Conservation (phyloP, 2,113 vertebrate genomes). For the Mesocricetus auratus region DNA sequence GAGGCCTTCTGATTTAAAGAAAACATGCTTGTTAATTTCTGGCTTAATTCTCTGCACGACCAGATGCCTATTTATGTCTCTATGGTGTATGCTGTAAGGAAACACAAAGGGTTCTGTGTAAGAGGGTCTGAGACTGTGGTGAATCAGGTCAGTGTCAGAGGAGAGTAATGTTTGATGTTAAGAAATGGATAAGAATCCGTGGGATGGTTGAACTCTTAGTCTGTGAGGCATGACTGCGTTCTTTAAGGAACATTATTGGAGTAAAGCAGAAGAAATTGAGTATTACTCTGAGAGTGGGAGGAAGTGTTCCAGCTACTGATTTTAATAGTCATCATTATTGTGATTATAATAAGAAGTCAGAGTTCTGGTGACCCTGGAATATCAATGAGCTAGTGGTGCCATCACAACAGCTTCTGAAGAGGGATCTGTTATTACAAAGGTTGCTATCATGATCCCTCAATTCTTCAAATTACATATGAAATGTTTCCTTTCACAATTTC, state of each 20-base stretch:
- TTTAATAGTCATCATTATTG: neutral
- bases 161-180: neutral
- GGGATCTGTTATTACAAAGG: neutral
- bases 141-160: neutral
- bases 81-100: neutral
- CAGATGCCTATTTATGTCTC: neutral
- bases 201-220: neutral
- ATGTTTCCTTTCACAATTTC: slow-evolving; percentile 3
- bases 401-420: neutral
- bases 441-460: neutral
- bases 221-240: neutral
- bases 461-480: neutral
- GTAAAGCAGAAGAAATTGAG: neutral
- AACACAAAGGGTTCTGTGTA: neutral
- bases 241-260: neutral
- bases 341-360: neutral
- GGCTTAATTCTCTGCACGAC: neutral
- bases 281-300: neutral
- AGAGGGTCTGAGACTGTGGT: neutral
- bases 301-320: neutral
- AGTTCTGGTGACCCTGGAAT: neutral
- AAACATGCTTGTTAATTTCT: neutral
- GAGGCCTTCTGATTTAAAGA: neutral
- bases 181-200: neutral
- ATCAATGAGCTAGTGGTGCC: neutral